Conservation (phyloP, 2,797 vertebrate species). For the Calcarius lapponicus region DNA sequence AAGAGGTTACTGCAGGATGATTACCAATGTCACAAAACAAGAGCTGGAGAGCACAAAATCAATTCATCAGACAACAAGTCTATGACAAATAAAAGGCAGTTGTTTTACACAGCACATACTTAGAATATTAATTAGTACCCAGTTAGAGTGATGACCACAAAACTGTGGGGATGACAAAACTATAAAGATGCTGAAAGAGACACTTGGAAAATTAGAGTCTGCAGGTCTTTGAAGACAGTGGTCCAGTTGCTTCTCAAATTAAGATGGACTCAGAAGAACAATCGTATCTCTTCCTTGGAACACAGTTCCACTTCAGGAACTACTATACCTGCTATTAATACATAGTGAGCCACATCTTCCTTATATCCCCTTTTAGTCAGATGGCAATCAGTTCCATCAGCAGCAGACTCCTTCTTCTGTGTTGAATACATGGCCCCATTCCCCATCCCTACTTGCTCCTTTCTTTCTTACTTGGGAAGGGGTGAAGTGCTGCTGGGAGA, state of each 20-base stretch:
- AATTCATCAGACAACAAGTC: not conserved
- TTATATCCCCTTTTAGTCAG: not conserved
- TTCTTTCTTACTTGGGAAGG: not conserved
- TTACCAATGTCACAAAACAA: not conserved
- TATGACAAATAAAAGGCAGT: not conserved
- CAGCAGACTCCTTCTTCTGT: not conserved
- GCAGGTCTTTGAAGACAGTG: not conserved
- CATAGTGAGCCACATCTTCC: not conserved
- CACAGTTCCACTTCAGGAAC: not conserved
- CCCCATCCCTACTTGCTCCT: not conserved
- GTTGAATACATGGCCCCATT: fast-evolving
- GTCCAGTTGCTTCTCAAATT: not conserved
- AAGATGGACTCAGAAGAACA: not conserved
- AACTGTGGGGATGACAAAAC: not conserved
- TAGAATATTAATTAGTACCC: not conserved
- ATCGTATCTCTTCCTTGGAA: not conserved
- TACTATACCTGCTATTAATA: not conserved
- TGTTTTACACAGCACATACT: not conserved
- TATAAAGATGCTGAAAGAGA: not conserved
- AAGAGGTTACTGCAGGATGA: not conserved
- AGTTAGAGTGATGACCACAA: not conserved
- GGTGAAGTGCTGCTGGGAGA: not conserved
- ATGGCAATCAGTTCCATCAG: not conserved
- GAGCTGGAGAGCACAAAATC: not conserved
- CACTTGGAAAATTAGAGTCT: not conserved